Evolutionary conservation across 2,113 vertebrate genomes (phyloP), one percentile per base, ranked within the genome.

Genomic region (Rhinopithecus roxellana): DNA sequence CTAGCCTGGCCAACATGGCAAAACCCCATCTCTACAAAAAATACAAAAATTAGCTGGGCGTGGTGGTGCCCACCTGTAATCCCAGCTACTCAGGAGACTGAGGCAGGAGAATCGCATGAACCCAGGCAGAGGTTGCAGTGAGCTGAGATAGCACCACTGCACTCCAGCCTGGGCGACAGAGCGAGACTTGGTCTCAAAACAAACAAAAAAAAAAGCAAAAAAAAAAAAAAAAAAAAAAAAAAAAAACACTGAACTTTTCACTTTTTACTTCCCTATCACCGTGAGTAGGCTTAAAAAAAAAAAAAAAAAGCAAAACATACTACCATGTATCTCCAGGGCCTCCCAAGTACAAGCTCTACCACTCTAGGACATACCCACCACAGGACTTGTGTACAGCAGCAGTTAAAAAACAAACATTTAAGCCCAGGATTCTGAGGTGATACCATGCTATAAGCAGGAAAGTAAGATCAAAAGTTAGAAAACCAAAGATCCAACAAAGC

Each of bases 241-340:
- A 50, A 6, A 52, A 40, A 5, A 40, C 40, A 40, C 40, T 40
- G 40, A 50, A 94, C 95, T 97, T 96, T 96, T 93, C 93, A 80
- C 38, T 27, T 97, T 94, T 83, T 93, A 93, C 84, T 94, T 95
- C 82, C 87, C 94, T 84, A 90, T 52, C 30, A 83, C 35, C n/a
- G 6, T 74, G 23, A 95, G 43, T 20, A 87, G 64, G n/a, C 59
- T 94, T 79, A 50, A 95, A 93, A 93, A 79, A 77, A 74, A 70
- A 40, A 40, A 40, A 43, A 43, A 86, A 90, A 77, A 7, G 52
- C 17, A 55, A 55, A 55, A 67, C 50, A 27, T 50, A 82, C n/a
- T 32, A 12, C 40, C 48, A 10, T 75, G 1, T 87, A 91, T 57
- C 78, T 82, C 79, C 35, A 85, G 92, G 50, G 87, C 86, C 48